phyloP scores from a whole-genome alignment of 2,888 invertebrate genomes.

The Scaptomyza reducta region DNA sequence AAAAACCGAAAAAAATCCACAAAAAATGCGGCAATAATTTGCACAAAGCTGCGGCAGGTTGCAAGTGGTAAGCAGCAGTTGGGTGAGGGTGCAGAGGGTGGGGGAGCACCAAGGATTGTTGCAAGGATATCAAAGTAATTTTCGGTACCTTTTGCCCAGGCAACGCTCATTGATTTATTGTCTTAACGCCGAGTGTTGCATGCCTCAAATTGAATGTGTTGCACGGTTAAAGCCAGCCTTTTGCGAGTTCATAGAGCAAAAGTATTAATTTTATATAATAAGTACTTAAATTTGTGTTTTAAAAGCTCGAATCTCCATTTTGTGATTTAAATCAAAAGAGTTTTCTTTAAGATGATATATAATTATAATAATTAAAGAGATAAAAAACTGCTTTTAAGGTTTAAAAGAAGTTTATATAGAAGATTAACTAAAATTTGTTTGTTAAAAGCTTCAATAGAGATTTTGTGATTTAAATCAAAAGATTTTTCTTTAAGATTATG shows the following conservation, averaged over 20 bases:
- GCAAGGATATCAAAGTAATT: constrained; percentile 72
- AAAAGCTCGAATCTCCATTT: neutral
- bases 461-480: neutral
- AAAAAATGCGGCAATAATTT: constrained; percentile 78
- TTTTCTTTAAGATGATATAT: no score
- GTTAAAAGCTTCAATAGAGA: neutral
- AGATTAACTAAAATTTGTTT: no score
- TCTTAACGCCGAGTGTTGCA: constrained; percentile 31
- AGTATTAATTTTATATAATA: neutral
- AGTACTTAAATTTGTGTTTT: no score
- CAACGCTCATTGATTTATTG: constrained; percentile 76
- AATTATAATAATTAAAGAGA: no score
- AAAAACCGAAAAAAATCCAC: constrained; percentile 2
- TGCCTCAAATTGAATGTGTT: neutral
- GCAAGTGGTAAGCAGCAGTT: constrained; percentile 16
- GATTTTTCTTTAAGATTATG: neutral
- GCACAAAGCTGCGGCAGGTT: constrained; percentile 80
- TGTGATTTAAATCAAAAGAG: neutral
- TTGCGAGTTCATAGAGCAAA: neutral
- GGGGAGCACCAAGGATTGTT: constrained; percentile 9
- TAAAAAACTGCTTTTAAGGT: no score
- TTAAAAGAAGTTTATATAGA: no score
- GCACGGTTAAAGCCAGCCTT: neutral
- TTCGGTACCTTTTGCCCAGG: constrained; percentile 28
- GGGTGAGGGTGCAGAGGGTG: constrained; percentile 4